Conservation (phyloP, 2,888 invertebrate genomes). For the Polydrusus cervinus region DNA sequence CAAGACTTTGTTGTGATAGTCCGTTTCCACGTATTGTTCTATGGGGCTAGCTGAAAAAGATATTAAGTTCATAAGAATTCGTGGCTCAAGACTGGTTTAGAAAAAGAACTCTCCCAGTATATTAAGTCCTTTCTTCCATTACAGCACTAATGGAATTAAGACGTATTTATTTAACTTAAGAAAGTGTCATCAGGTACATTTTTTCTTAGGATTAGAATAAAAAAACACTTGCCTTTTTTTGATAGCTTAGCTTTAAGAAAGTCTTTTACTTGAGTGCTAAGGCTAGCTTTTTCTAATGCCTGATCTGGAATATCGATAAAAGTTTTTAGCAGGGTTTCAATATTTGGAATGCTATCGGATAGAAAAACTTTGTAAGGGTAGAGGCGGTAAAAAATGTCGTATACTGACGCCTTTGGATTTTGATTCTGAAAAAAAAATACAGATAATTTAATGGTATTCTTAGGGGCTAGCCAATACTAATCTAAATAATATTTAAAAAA, state of each 20-base stretch:
- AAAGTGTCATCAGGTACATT: too few relatives aligned
- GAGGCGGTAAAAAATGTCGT: slow-evolving; percentile 82
- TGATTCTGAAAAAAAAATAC: slow-evolving; percentile 76
- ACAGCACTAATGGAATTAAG: too few relatives aligned
- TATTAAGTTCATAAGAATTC: too few relatives aligned
- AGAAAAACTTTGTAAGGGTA: slow-evolving; percentile 91
- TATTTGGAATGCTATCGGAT: slow-evolving; percentile 82
- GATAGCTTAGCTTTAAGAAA: slow-evolving; percentile 43
- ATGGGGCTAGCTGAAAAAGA: not conserved
- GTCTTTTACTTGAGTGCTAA: slow-evolving; percentile 37
- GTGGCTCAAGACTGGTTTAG: too few relatives aligned
- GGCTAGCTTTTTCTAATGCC: not conserved
- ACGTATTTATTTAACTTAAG: too few relatives aligned
- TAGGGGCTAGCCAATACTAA: too few relatives aligned
- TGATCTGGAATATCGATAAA: slow-evolving; percentile 66
- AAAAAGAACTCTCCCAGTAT: too few relatives aligned
- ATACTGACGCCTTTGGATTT: slow-evolving; percentile 79
- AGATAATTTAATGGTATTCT: too few relatives aligned
- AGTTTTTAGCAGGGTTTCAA: slow-evolving; percentile 81
- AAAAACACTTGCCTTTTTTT: slow-evolving; percentile 1
- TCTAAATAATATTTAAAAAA: not conserved
- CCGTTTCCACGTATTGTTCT: slow-evolving; percentile 78
- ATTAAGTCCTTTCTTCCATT: too few relatives aligned
- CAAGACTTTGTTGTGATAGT: slow-evolving; percentile 86
- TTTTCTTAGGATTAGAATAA: too few relatives aligned